Evolutionary conservation across 2,888 invertebrate genomes (phyloP).

Genomic region (Pyrocoelia pectoralis): DNA sequence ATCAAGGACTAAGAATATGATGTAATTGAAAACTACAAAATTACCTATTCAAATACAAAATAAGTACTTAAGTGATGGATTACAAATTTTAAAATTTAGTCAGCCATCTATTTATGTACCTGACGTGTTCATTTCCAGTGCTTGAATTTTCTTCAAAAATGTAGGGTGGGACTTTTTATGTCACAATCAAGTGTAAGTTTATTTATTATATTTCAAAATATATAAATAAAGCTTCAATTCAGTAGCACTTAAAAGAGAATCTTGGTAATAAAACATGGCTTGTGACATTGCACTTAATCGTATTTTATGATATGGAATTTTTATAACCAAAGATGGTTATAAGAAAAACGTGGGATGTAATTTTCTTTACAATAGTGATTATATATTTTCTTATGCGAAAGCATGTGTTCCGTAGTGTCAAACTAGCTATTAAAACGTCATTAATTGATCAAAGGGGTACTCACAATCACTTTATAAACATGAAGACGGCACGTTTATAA

Average conservation of each 20-base stretch:
- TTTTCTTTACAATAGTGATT: neutral
- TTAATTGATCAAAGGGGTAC: neutral
- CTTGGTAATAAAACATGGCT: neutral
- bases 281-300: constrained; percentile 6
- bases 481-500: neutral
- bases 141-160: neutral
- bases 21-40: neutral
- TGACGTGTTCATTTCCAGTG: neutral
- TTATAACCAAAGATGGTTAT: constrained; percentile 2
- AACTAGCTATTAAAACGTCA: neutral
- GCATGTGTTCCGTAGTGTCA: neutral
- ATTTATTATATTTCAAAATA: constrained; percentile 2
- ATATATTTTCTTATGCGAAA: neutral
- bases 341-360: constrained; percentile 11
- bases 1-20: neutral
- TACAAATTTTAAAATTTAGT: neutral
- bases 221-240: neutral
- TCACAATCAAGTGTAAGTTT: neutral
- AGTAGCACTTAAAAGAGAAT: constrained; percentile 4
- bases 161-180: neutral
- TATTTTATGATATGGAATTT: constrained; percentile 5
- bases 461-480: neutral
- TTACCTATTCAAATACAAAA: neutral
- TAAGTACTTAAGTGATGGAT: neutral
- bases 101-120: neutral